Percentiles rank a stretch among this genome's conserved stretches.
phyloP scores from a whole-genome alignment of 2,888 invertebrate genomes.

The Xestia c-nigrum region DNA sequence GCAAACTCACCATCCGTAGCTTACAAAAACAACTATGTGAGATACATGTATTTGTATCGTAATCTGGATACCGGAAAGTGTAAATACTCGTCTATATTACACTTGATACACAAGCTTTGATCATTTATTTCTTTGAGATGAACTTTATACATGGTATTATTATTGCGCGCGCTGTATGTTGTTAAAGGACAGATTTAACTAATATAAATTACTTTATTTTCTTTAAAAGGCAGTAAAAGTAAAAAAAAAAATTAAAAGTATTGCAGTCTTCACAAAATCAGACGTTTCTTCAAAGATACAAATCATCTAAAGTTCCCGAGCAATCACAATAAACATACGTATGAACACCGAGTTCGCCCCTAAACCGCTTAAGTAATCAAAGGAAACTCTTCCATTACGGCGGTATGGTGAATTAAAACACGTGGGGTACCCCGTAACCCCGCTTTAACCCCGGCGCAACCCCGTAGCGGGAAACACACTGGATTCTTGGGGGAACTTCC shows the following conservation, averaged over 20 bases:
- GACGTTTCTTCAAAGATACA: not conserved
- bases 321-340: constrained; percentile 37
- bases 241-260: not conserved
- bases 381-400: constrained; percentile 58
- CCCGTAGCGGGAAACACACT: constrained; percentile 14
- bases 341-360: constrained; percentile 2
- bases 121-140: not conserved
- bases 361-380: constrained; percentile 57
- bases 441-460: constrained; percentile 24
- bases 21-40: constrained; percentile 23
- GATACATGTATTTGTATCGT: constrained; percentile 29
- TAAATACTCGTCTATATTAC: not conserved
- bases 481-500: constrained; percentile 41
- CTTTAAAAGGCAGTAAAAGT: not conserved
- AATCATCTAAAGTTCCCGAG: constrained; percentile 8
- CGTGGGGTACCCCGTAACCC: constrained; percentile 30
- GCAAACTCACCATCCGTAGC: constrained; percentile 19
- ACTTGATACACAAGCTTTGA: not conserved
- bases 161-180: not conserved
- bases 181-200: not conserved
- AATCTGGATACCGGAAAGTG: constrained; percentile 2
- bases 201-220: not conserved
- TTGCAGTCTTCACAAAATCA: not conserved
- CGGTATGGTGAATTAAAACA: constrained; percentile 56
- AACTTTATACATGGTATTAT: not conserved